Conservation (phyloP, 2,797 vertebrate species). For the Chanos chanos region DNA sequence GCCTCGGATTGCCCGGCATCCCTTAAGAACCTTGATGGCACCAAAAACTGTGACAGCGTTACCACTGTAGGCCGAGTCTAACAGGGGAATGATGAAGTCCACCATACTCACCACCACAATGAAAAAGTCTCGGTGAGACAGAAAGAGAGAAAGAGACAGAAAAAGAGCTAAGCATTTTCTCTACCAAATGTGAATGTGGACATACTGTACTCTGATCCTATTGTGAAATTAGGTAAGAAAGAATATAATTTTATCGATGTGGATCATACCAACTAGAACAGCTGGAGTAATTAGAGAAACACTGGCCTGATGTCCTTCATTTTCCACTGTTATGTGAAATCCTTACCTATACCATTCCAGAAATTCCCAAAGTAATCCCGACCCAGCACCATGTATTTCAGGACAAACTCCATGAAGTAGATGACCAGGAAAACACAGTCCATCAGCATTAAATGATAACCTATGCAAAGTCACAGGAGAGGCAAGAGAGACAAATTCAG, state of each 20-base stretch:
- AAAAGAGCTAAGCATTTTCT: no score
- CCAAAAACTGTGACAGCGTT: conserved; percentile 39
- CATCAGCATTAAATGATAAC: conserved; percentile 10
- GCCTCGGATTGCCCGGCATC: conserved; percentile 48
- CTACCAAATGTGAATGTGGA: no score
- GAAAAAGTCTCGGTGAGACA: conserved; percentile 50
- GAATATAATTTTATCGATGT: no score
- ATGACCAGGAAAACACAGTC: conserved; percentile 15
- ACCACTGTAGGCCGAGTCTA: not conserved
- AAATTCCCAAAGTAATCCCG: conserved; percentile 13
- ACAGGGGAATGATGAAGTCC: conserved; percentile 43
- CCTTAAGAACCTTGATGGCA: conserved; percentile 56
- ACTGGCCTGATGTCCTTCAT: no score
- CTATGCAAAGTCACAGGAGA: no score
- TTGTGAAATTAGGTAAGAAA: no score
- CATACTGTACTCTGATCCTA: no score
- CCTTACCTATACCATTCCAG: conserved; percentile 8
- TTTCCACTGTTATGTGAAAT: not conserved
- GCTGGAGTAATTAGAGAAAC: no score
- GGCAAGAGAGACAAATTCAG: not conserved
- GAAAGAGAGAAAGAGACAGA: not conserved
- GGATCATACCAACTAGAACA: no score
- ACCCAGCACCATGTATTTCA: conserved; percentile 7
- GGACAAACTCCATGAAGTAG: conserved; percentile 19
- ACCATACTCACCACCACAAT: conserved; percentile 45